Base-by-base conservation (phyloP, 2,113 vertebrate genomes). In the Jacana jacana region DNA sequence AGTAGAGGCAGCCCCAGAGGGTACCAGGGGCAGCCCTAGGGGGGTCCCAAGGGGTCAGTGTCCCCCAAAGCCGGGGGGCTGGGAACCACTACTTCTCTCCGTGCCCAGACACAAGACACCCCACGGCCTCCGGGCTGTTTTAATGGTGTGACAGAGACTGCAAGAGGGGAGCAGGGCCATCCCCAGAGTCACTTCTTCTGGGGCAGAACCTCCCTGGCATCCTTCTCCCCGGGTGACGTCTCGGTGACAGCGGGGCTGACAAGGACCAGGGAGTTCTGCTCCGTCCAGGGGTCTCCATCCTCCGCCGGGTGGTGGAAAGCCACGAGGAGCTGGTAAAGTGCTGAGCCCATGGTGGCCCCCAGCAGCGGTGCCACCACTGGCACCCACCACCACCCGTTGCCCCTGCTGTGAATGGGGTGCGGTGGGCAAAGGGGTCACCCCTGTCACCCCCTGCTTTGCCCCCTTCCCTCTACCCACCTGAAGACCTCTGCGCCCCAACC, bases 321-420 rank as follows among this genome's bases (percentile, higher is more conserved):
- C 70, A 99, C 97, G 77, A 98, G 81, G 84, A 98, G 89, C 88
- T 98, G 97, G 33, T 99, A 99, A 11, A 98, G 66, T 30, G 70
- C 81, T 0, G 98, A 93, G 37, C 99, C 98, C 23, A 98, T 46
- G 5, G 96, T 42, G 1, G 97, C 97, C 3, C 98, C 98, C 2
- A 98, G 40, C 91, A 98, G 95, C 1, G 99, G 98, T 7, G 98
- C 99, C 72, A 98, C 97, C 64, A 99, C 58, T 0, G 98, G 99
- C 18, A 99, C 98, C 99, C 99, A 99, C 98, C 98, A 99, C 99
- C 99, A 99, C 4, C 98, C 96, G 9, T 96, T 96, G 40, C 98
- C 98, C 35, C 98, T 98, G 40, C 99, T 99, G 87, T 33, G n/a
- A 86, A 88, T 0, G 11, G 33, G 31, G 37, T 20, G 37, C 6